phyloP scores from a whole-genome alignment of 2,888 invertebrate genomes.

The Julus scandinavius region DNA sequence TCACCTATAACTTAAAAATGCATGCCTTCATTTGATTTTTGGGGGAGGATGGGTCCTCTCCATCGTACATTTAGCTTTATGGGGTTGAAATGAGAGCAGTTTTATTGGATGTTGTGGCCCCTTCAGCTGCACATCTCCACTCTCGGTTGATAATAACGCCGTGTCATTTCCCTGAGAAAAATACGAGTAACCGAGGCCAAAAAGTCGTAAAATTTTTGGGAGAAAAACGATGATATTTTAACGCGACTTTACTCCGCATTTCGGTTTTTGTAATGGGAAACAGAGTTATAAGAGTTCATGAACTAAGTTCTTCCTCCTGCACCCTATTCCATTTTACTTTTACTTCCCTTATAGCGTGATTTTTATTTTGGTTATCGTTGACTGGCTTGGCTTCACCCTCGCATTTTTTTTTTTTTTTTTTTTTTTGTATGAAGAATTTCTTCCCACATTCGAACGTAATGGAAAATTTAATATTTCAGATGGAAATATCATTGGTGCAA shows the following conservation, averaged over 20 bases:
- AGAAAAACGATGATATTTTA: conserved; percentile 44
- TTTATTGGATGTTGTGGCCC: conserved; percentile 50
- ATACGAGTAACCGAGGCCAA: neutral
- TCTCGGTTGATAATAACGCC: conserved; percentile 46
- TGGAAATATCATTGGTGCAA: conserved; percentile 5
- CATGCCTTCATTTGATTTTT: neutral
- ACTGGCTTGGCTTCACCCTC: neutral
- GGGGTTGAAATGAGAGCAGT: neutral
- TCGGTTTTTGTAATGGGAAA: conserved; percentile 36
- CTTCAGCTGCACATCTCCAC: conserved; percentile 52
- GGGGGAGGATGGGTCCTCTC: conserved; percentile 18
- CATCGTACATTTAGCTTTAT: neutral
- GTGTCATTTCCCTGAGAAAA: neutral
- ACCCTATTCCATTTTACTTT: neutral
- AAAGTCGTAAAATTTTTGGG: conserved; percentile 49
- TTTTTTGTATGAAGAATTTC: neutral
- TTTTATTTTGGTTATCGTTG: conserved; percentile 47
- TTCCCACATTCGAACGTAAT: conserved; percentile 51
- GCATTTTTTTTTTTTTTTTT: neutral
- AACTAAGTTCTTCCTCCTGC: conserved; percentile 4
- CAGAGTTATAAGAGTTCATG: conserved; percentile 44
- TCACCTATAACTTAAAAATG: conserved; percentile 46
- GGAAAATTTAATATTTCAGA: conserved; percentile 55
- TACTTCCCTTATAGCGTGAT: neutral
- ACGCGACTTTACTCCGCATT: conserved; percentile 25